A percentile compares a stretch with the other conserved stretches of the same genome.
Conservation (phyloP, 2,113 vertebrate species). For the Eclectus roratus region DNA sequence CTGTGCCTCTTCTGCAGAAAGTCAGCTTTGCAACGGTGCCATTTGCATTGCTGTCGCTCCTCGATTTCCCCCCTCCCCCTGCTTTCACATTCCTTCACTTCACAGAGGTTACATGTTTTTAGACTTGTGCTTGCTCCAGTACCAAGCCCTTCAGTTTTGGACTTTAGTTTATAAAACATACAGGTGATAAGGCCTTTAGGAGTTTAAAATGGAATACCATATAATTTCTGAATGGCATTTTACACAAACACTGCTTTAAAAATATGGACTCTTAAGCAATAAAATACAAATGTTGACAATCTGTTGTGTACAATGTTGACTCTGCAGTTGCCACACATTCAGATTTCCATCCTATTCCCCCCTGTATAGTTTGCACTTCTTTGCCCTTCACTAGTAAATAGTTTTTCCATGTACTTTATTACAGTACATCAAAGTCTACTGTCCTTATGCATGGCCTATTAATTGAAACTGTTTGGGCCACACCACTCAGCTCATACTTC, state of each 20-base stretch:
- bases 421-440: background rate
- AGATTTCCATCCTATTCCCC: background rate
- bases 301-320: background rate
- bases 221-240: background rate
- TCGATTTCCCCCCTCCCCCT: too few species aligned
- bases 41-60: too few species aligned
- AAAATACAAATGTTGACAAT: background rate
- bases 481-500: background rate
- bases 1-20: too few species aligned
- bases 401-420: background rate
- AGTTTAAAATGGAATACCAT: background rate
- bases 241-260: background rate
- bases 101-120: background rate
- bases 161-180: background rate
- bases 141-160: background rate
- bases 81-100: background rate
- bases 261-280: background rate
- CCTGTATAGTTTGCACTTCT: background rate
- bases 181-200: background rate
- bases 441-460: fast-evolving
- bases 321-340: background rate
- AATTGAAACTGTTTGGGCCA: background rate
- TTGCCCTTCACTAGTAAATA: background rate
- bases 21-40: too few species aligned
- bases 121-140: background rate